Evolutionary conservation across 1,140 invertebrate species (phyloP).

Genomic region (Trichomalopsis sarcophagae): DNA sequence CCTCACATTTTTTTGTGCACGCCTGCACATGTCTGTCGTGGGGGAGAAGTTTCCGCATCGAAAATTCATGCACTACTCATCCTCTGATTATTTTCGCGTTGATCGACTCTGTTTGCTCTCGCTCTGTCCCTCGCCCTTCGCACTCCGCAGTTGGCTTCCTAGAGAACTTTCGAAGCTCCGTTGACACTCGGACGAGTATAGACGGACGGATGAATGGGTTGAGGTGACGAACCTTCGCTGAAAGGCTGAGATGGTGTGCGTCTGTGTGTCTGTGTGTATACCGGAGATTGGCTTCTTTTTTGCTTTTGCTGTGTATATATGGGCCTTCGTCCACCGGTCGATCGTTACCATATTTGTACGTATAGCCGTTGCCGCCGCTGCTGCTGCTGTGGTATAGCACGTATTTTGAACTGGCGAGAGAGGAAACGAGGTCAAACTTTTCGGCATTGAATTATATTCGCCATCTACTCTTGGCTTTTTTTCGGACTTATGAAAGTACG

Average conservation of each 20-base stretch:
- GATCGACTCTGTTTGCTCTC: neutral
- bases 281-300: neutral
- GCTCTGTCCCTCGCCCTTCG: neutral
- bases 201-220: neutral
- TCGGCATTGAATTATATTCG: constrained; percentile 1
- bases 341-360: neutral
- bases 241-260: too few relatives aligned
- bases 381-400: neutral
- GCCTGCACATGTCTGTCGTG: neutral
- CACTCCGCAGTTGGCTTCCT: neutral
- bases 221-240: neutral
- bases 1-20: neutral
- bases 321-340: neutral
- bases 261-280: too few relatives aligned
- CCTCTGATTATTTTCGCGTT: neutral
- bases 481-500: neutral
- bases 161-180: neutral
- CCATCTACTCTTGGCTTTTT: neutral
- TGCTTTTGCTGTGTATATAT: neutral
- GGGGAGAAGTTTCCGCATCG: neutral
- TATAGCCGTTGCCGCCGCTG: neutral
- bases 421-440: neutral
- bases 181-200: too few relatives aligned
- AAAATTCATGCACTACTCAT: constrained; percentile 19
- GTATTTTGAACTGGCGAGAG: neutral